Base-by-base conservation (phyloP, 2,888 invertebrate genomes). In the Euplagia quadripunctaria region DNA sequence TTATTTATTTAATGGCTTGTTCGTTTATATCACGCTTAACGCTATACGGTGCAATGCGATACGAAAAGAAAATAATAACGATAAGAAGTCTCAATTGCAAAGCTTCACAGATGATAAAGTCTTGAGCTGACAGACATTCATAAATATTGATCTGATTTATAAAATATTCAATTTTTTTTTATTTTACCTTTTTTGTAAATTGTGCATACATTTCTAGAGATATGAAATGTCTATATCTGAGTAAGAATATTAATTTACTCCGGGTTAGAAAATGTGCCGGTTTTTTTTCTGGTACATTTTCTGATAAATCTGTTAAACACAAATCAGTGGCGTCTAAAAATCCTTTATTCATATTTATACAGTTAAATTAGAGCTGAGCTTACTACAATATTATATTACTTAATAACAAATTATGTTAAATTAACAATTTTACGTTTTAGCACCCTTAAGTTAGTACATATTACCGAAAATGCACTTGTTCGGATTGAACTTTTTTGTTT, bases 11-110 rank as follows among this genome's bases (percentile, higher is more conserved):
- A 63, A 75, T 72, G 55, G 71, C 75, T 79, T 80, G 42, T n/a
- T 55, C 64, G 71, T 74, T 74, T 71, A 69, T 55, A 51, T 58
- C 74, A 75, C 58, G 83, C 81, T 79, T 71, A 71, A 42, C 31
- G 74, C 76, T 61, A 63, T 61, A 14, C n/a, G 6, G 49, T 42
- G 61, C 46, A 9, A 51, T 55, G 65, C 17, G 17, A 58, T 58
- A 20, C 46, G 12, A 31, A 41, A 58, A 70, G n/a, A 43, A 16
- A 71, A 31, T 64, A 64, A 41, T 3, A n/a, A 61, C 12, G 20
- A 4, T 1, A 12, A 1, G 12, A 61, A 17, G 9, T 16, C 14
- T 65, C 20, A 46, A 43, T 46, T 31, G n/a, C 17, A 66, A 20
- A 20, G n/a, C 31, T 16, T 65, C 46, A 31, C 65, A 46, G 51